Conservation (phyloP, 2,797 vertebrate species). For the Okamejei kenojei region DNA sequence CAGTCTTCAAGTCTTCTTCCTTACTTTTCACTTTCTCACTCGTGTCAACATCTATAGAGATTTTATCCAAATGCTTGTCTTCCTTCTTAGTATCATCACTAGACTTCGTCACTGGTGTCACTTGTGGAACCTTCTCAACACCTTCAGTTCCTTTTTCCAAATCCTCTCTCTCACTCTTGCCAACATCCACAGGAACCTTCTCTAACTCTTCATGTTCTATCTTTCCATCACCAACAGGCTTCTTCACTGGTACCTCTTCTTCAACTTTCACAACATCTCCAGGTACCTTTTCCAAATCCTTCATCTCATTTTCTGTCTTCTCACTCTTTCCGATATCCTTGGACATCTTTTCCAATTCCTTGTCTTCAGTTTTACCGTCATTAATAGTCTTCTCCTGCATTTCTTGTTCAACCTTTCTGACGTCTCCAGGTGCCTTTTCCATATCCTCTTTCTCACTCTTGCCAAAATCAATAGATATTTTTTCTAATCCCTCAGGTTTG, state of each 20-base stretch:
- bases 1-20: background rate
- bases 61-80: background rate
- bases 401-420: background rate
- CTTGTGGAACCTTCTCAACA: slow-evolving; percentile 43
- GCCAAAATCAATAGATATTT: background rate
- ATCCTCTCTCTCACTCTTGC: background rate
- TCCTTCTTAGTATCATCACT: background rate
- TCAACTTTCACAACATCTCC: background rate
- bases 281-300: background rate
- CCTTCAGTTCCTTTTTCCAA: background rate
- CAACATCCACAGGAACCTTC: background rate
- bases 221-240: background rate
- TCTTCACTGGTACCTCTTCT: background rate
- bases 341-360: background rate
- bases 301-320: background rate
- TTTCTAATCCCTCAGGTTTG: background rate
- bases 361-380: background rate
- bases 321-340: background rate
- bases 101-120: slow-evolving; percentile 49
- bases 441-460: background rate
- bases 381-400: background rate
- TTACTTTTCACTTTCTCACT: no score
- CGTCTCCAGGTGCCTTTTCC: no score
- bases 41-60: background rate
- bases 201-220: background rate